phyloP scores from a whole-genome alignment of 2,888 invertebrate species.

The Onchidella celtica region DNA sequence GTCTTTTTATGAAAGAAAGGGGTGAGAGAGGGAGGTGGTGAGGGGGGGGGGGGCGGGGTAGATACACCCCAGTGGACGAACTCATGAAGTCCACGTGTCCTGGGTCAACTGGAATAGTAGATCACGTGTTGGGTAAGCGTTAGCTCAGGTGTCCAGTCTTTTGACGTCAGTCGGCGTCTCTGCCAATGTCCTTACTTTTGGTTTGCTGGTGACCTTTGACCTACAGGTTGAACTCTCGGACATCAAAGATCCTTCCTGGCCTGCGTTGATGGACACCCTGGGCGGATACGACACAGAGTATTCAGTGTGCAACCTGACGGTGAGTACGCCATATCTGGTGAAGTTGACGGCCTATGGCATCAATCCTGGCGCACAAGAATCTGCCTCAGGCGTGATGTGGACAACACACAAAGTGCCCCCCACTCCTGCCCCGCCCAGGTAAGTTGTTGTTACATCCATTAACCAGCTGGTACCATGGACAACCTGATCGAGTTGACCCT shows the following conservation, averaged over 20 bases:
- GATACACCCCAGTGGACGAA: no score
- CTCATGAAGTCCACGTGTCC: background rate
- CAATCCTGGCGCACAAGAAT: background rate
- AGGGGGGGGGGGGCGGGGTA: no score
- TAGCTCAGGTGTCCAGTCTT: no score
- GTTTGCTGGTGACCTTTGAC: background rate
- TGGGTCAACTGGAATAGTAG: background rate
- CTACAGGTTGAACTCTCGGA: constrained; percentile 5
- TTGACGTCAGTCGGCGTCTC: no score
- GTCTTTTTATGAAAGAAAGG: no score
- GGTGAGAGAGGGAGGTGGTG: no score
- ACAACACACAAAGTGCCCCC: constrained; percentile 28
- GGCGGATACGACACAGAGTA: background rate
- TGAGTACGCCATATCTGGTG: constrained; percentile 29
- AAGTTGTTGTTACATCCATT: background rate
- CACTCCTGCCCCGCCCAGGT: constrained; percentile 5
- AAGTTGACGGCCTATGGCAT: background rate
- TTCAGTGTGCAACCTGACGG: background rate
- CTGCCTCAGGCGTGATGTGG: constrained; percentile 30
- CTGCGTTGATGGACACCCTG: background rate
- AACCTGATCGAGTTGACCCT: no score
- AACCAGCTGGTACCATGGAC: no score
- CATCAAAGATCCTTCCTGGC: background rate
- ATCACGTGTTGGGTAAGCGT: no score
- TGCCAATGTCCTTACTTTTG: no score